A percentile compares a stretch with the other conserved stretches of the same genome.
Evolutionary conservation across 2,113 vertebrate genomes (phyloP).

Genomic region (Eurypyga helias): DNA sequence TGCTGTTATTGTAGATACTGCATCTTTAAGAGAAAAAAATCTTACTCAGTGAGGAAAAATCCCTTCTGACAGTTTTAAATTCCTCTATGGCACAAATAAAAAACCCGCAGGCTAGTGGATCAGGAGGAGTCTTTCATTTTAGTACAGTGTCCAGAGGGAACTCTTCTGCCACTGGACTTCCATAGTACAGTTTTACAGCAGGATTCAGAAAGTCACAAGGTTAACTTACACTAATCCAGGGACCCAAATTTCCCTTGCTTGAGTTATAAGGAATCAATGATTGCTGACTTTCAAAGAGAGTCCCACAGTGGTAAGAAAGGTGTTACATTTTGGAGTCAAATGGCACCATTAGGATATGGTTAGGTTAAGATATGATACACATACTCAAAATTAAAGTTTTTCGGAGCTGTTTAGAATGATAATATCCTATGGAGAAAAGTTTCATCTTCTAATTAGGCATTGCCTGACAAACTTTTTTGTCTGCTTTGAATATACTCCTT

Average conservation of each 20-base stretch:
- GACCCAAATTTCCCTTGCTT: background rate
- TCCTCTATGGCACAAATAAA: background rate
- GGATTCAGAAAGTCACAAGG: background rate
- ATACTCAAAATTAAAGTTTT: background rate
- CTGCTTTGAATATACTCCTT: background rate
- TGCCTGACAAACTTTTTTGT: background rate
- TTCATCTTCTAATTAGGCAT: background rate
- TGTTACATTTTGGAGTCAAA: background rate
- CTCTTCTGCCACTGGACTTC: background rate
- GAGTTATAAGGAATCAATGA: background rate
- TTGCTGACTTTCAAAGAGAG: background rate
- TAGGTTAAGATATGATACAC: fast-evolving
- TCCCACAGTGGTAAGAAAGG: background rate
- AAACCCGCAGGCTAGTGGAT: slow-evolving; percentile 2
- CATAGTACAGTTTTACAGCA: background rate
- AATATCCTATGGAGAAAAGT: background rate
- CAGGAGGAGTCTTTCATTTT: background rate
- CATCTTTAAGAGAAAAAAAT: background rate
- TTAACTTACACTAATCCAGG: background rate
- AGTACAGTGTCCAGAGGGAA: background rate
- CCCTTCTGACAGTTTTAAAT: slow-evolving; percentile 36
- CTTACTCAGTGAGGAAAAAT: background rate
- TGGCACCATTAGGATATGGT: too few relatives aligned
- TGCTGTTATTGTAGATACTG: background rate
- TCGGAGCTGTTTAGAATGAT: background rate